Base-by-base conservation (phyloP, 2,888 invertebrate genomes). In the Eupelmus urozonus region DNA sequence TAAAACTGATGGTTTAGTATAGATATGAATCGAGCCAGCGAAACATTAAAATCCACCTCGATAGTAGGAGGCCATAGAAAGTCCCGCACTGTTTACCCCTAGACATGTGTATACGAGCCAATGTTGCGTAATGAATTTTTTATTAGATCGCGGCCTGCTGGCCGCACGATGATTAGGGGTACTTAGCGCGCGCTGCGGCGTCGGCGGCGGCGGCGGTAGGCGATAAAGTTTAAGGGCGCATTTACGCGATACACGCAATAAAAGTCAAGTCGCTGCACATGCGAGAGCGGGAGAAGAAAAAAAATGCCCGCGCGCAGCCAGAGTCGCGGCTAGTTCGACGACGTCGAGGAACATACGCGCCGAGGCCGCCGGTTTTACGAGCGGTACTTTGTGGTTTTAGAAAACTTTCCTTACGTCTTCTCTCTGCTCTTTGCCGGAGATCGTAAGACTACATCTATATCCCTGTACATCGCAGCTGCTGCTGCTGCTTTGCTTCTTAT, bases 191-290 rank as follows among this genome's bases (percentile, higher is more conserved):
- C 29, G 42, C 20, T 45, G 70, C 65, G 20, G 65, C 76, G n/a
- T n/a, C n/a, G n/a, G n/a, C n/a, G n/a, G n/a, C n/a, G n/a, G n/a
- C n/a, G n/a, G n/a, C n/a, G 42, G 42, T 16, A 55, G 63, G 59
- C 71, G 78, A 80, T 80, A 80, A 80, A 80, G 63, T 80, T 85
- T 82, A 84, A 84, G 83, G 85, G 84, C 84, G 83, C 84, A 85
- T 86, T 85, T 84, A 87, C 85, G 84, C 83, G 82, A 85, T 86
- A 85, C 86, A 84, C 85, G 86, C 84, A 87, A 85, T 87, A 87
- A 87, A 87, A 87, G 86, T 87, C 87, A 86, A 84, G 81, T 79
- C 81, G 80, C 79, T 76, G 57, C 70, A 70, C 70, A 29, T 69
- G 67, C 65, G 25, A 29, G 34, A 27, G 16, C 45, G 67, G 73